Percentiles rank a stretch among this genome's conserved stretches.
These are phyloP conservation scores for Megalops cyprinoides DNA, from an alignment of 2,797 vertebrate genomes.

Conservation along the genomic window DNA sequence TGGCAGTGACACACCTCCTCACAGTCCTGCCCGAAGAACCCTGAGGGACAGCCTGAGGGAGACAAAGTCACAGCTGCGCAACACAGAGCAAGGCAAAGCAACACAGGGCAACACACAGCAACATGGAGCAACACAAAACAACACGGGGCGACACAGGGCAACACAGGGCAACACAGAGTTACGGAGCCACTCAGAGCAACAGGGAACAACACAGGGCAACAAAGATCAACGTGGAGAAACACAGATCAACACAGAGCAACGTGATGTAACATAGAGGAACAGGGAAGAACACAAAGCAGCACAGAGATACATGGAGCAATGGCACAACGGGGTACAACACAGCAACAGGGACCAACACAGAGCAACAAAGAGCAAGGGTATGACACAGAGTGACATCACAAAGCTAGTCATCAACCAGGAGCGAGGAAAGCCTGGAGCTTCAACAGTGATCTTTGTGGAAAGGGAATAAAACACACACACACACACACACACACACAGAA, in stretches of 20 bases:
- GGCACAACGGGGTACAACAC: background rate
- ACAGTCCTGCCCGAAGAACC: slow-evolving; percentile 93
- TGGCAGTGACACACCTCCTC: slow-evolving; percentile 93
- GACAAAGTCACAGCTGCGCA: slow-evolving; percentile 33
- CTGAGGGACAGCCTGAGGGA: slow-evolving; percentile 88
- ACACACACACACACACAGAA: background rate
- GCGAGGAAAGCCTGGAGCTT: background rate
- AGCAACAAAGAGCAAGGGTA: background rate
- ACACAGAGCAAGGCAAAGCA: background rate
- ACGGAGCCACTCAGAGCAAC: background rate
- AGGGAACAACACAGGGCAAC: background rate
- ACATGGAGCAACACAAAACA: background rate
- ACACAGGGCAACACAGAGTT: background rate
- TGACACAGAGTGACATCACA: background rate
- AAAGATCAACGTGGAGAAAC: background rate
- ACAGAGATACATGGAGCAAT: background rate
- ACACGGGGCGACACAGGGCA: background rate
- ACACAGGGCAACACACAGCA: background rate
- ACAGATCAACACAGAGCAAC: background rate
- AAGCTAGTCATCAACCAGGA: background rate
- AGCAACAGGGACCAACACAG: background rate
- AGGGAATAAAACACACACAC: background rate
- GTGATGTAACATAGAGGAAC: no score
- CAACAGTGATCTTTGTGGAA: background rate
- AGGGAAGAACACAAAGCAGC: background rate